A percentile compares a stretch with the other conserved stretches of the same genome.
Conservation (phyloP, 2,113 vertebrate genomes). For the Mesoclemmys tuberculata region DNA sequence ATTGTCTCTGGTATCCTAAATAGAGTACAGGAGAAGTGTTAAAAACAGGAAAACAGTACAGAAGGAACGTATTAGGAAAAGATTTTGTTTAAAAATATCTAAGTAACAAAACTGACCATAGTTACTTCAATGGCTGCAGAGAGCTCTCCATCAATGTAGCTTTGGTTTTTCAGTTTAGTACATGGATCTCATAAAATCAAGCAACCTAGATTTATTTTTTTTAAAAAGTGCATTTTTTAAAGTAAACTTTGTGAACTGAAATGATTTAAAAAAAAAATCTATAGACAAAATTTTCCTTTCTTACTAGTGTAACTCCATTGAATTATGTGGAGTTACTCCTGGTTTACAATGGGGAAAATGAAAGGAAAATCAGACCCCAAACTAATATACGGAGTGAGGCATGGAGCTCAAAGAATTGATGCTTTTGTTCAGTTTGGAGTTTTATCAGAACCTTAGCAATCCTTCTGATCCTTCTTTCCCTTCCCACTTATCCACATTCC, state of each 20-base stretch:
- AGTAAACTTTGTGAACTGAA: neutral
- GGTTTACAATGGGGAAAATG: rapidly evolving
- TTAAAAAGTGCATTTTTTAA: neutral
- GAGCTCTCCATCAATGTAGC: neutral
- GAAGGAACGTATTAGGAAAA: neutral
- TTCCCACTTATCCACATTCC: rapidly evolving
- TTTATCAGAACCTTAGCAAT: neutral
- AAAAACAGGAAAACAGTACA: neutral
- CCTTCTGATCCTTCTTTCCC: neutral
- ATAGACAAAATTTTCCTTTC: neutral
- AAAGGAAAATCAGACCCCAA: neutral
- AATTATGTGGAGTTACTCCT: neutral
- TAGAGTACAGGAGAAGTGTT: neutral
- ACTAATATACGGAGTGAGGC: neutral
- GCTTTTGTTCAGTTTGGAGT: neutral
- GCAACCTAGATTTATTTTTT: neutral
- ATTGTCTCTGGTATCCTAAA: neutral
- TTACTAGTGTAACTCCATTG: neutral
- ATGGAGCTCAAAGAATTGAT: neutral
- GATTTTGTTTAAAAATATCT: neutral
- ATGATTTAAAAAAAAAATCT: neutral
- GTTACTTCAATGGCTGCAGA: neutral
- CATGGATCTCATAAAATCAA: neutral
- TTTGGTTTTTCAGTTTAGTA: neutral
- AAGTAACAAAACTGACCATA: rapidly evolving